Conservation (phyloP, 92 coral and sea anemone species). For the Parazoanthus atlanticus region DNA sequence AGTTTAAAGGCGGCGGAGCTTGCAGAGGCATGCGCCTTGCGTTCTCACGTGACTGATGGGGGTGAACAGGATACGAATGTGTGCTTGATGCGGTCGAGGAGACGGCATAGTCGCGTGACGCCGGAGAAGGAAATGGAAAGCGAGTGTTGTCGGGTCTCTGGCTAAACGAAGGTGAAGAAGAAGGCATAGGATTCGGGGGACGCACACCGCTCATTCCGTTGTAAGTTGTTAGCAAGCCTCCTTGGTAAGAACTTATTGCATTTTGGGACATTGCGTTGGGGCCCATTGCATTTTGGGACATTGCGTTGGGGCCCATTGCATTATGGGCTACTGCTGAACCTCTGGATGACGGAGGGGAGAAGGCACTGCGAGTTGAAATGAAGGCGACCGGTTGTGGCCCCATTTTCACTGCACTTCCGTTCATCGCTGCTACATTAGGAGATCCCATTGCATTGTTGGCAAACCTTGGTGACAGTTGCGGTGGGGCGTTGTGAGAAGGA, state of each 20-base stretch:
- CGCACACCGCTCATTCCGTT: slow-evolving; percentile 11
- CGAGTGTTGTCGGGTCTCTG: slow-evolving; percentile 31
- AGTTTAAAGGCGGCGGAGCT: slow-evolving; percentile 43
- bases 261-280: slow-evolving; percentile 7
- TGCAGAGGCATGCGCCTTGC: slow-evolving; percentile 29
- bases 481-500: slow-evolving; percentile 24
- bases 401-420: slow-evolving; percentile 22
- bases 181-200: background rate
- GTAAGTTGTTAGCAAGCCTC: slow-evolving; percentile 10
- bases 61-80: slow-evolving; percentile 7
- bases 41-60: slow-evolving; percentile 33
- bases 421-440: background rate
- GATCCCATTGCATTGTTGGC: slow-evolving; percentile 18
- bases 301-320: background rate
- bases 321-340: background rate
- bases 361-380: slow-evolving; percentile 45
- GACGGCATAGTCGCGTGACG: slow-evolving; percentile 12
- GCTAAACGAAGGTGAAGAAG: slow-evolving; percentile 21
- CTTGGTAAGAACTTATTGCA: slow-evolving; percentile 21
- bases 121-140: slow-evolving; percentile 24
- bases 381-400: slow-evolving; percentile 23
- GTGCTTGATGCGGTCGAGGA: slow-evolving; percentile 27
- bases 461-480: slow-evolving; percentile 24
- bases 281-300: slow-evolving; percentile 18
- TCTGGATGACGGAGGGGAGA: slow-evolving; percentile 36